phyloP scores from a whole-genome alignment of 1,140 invertebrate genomes.

The Sitophilus oryzae region DNA sequence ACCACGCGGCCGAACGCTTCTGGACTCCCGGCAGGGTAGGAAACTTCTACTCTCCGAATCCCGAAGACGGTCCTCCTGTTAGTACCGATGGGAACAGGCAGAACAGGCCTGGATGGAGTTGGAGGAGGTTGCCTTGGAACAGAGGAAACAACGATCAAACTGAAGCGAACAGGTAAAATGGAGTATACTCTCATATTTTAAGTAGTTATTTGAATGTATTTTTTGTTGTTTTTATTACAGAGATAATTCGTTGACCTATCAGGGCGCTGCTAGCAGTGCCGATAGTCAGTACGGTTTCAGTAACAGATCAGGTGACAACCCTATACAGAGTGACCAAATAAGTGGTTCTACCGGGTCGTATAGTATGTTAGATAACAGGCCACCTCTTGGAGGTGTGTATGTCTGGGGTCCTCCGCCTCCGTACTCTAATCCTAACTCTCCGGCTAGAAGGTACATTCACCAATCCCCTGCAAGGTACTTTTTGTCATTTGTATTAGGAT shows the following conservation, averaged over 20 bases:
- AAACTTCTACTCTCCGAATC: constrained; percentile 77
- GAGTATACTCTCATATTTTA: too few species aligned
- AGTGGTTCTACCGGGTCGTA: constrained; percentile 46
- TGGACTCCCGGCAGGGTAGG: constrained; percentile 54
- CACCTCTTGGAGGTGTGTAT: constrained; percentile 45
- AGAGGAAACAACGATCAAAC: constrained; percentile 36
- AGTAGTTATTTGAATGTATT: too few species aligned
- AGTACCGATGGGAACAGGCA: constrained; percentile 46
- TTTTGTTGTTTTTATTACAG: constrained; percentile 24
- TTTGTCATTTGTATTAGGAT: background rate
- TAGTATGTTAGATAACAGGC: constrained; percentile 50
- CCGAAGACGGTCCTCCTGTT: constrained; percentile 46
- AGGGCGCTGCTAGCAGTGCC: constrained; percentile 46
- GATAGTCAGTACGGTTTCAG: constrained; percentile 64
- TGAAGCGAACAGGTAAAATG: constrained; percentile 30
- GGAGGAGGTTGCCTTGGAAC: constrained; percentile 52
- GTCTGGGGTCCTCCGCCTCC: constrained; percentile 70
- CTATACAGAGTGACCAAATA: constrained; percentile 40
- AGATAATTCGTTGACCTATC: constrained; percentile 40
- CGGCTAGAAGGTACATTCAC: constrained; percentile 45
- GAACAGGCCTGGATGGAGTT: constrained; percentile 54
- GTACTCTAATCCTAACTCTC: constrained; percentile 66
- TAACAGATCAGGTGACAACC: constrained; percentile 44
- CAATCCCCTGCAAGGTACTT: constrained; percentile 35
- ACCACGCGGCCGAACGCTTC: constrained; percentile 44